Percentiles rank a stretch among this genome's conserved stretches.
Conservation (phyloP, 2,113 vertebrate genomes). For the Passer montanus region DNA sequence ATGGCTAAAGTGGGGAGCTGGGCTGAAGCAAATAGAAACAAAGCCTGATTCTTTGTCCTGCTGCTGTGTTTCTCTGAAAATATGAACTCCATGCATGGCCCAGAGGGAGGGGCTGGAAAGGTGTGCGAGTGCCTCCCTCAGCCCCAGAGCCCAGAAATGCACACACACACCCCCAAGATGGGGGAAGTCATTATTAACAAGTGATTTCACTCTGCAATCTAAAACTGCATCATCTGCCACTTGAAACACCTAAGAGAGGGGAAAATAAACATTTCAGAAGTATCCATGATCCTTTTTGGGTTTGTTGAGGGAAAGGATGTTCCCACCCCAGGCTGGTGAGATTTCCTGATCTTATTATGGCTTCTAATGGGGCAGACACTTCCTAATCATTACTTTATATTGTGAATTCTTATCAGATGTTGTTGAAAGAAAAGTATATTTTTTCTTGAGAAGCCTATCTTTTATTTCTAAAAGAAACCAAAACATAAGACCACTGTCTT, state of each 20-base stretch:
- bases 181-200: neutral
- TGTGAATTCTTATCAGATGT: neutral
- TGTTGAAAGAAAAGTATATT: neutral
- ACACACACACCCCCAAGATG: too few relatives aligned
- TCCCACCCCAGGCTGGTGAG: neutral
- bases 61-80: neutral
- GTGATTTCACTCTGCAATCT: neutral
- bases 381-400: neutral
- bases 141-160: neutral
- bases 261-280: neutral
- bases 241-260: neutral
- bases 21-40: neutral
- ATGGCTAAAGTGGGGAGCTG: neutral
- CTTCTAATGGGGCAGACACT: neutral
- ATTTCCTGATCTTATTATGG: neutral
- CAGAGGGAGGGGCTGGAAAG: neutral
- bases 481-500: neutral
- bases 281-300: neutral
- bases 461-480: neutral
- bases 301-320: neutral
- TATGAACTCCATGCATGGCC: neutral
- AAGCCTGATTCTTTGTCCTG: rapidly evolving
- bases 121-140: neutral
- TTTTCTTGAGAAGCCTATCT: neutral
- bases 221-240: neutral